These are phyloP conservation scores for Drosophila diplacantha DNA, from an alignment of 2,888 invertebrate genomes.

Conservation along the genomic window DNA sequence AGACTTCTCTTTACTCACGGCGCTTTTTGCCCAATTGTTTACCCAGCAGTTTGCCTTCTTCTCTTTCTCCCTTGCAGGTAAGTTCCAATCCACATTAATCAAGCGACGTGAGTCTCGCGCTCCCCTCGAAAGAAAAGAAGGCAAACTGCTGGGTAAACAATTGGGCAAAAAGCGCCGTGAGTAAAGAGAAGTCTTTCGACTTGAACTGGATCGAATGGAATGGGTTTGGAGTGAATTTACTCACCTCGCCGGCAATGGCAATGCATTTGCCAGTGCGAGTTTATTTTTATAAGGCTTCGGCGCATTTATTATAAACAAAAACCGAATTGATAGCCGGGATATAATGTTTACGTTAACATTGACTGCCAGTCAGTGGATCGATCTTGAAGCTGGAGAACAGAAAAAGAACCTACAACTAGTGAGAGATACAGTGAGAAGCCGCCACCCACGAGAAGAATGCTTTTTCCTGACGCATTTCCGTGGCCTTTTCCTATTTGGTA, in stretches of 20 bases:
- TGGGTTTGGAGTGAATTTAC: not conserved
- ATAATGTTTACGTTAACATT: conserved; percentile 66
- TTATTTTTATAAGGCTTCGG: conserved; percentile 63
- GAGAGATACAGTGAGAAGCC: not conserved
- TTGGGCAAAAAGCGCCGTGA: conserved; percentile 6
- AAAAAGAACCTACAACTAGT: not conserved
- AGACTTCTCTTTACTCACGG: conserved; percentile 6
- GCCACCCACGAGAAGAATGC: conserved; percentile 40
- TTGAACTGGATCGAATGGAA: not conserved
- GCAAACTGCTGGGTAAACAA: conserved; percentile 19
- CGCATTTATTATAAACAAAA: conserved; percentile 68
- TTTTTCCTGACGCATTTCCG: conserved; percentile 61
- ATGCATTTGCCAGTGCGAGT: conserved; percentile 41
- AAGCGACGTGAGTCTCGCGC: conserved; percentile 55
- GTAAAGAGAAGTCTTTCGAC: conserved; percentile 9
- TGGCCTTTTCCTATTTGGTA: conserved; percentile 52
- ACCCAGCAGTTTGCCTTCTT: conserved; percentile 15
- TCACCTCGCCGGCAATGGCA: conserved; percentile 13
- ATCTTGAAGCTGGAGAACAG: conserved; percentile 21
- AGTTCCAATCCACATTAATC: conserved; percentile 61
- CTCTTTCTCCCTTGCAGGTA: conserved; percentile 53
- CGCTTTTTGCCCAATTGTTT: conserved; percentile 19
- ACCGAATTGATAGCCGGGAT: conserved; percentile 21
- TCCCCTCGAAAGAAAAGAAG: not conserved
- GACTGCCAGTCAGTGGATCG: conserved; percentile 46